A percentile compares a stretch with the other conserved stretches of the same genome.
Conservation (phyloP, 2,888 invertebrate genomes). For the Ectropis crepuscularia region DNA sequence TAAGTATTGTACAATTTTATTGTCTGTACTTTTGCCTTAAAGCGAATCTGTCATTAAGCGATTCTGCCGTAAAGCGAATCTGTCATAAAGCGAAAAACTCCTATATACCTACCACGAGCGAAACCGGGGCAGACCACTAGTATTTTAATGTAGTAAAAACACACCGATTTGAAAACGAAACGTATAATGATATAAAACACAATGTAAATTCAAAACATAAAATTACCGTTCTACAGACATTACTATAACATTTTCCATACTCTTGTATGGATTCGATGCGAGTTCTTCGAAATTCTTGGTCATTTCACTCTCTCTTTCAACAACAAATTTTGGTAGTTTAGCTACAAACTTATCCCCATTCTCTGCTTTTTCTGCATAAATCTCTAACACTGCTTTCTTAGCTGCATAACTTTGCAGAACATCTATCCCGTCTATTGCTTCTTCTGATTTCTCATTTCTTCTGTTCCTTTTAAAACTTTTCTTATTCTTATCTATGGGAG, state of each 20-base stretch:
- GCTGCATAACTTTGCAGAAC: conserved; percentile 69
- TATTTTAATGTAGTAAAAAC: neutral
- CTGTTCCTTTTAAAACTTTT: conserved; percentile 20
- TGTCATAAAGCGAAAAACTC: no score
- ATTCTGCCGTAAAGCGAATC: no score
- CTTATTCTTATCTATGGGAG: conserved; percentile 1
- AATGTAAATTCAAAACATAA: conserved; percentile 22
- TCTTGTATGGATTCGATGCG: conserved; percentile 41
- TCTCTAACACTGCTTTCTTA: conserved; percentile 73
- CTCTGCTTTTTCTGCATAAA: conserved; percentile 63
- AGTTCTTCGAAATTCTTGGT: conserved; percentile 47
- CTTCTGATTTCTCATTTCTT: conserved; percentile 15
- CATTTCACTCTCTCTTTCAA: conserved; percentile 53
- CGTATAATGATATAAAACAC: conserved; percentile 21
- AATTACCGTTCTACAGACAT: conserved; percentile 50
- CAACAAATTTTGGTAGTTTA: conserved; percentile 68
- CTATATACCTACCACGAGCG: no score
- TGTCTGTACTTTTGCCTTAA: no score
- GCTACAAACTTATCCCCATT: conserved; percentile 60
- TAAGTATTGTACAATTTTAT: no score
- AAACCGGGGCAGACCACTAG: no score
- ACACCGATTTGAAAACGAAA: conserved; percentile 12
- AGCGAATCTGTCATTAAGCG: no score
- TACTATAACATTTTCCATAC: conserved; percentile 49
- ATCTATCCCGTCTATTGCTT: conserved; percentile 46